phyloP scores from a whole-genome alignment of 2,113 vertebrate species.

The Dromaius novaehollandiae region DNA sequence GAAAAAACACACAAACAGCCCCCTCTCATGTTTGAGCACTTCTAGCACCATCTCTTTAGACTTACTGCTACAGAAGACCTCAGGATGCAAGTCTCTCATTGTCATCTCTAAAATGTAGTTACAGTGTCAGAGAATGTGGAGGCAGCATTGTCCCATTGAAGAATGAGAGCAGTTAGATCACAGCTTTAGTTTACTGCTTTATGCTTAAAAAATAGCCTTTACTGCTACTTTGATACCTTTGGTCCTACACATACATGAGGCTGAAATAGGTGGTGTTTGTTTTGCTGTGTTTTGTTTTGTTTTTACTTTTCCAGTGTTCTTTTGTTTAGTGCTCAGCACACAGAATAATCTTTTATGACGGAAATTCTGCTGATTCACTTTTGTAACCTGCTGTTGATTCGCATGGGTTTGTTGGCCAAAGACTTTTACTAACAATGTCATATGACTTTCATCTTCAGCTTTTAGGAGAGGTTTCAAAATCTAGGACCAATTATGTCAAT shows the following conservation, averaged over 20 bases:
- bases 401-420: not conserved
- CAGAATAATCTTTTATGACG: not conserved
- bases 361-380: not conserved
- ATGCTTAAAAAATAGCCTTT: not conserved
- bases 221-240: not conserved
- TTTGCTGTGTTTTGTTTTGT: not conserved
- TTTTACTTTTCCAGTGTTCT: not conserved
- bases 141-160: slow-evolving; percentile 43
- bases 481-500: slow-evolving; percentile 22
- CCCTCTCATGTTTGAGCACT: not conserved
- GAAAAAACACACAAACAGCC: not conserved
- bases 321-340: not conserved
- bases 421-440: not conserved
- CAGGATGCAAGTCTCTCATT: not conserved
- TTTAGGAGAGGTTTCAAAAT: slow-evolving; percentile 5
- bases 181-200: not conserved
- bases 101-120: slow-evolving; percentile 45
- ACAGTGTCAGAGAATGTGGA: slow-evolving; percentile 28
- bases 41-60: not conserved
- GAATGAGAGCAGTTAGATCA: not conserved
- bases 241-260: not conserved
- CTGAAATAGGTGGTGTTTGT: not conserved
- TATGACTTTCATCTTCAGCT: not conserved
- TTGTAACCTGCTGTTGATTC: not conserved
- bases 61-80: not conserved